Conservation (phyloP, 64 coral and sea anemone species). For the Exaiptasia diaphana region DNA sequence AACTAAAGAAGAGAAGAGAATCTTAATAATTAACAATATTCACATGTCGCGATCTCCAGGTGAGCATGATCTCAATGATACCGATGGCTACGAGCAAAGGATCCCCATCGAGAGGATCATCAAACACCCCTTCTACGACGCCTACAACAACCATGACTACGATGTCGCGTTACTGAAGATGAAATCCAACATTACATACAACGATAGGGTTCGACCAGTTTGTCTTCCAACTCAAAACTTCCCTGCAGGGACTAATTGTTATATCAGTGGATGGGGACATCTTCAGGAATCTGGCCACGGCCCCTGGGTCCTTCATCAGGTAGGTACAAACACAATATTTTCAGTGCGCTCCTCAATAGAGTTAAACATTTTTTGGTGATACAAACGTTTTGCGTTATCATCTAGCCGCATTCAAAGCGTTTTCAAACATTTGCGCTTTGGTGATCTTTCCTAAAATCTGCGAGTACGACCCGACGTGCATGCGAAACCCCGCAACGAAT, state of each 20-base stretch:
- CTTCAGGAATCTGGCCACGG: conserved; percentile 38
- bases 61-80: conserved; percentile 52
- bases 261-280: conserved; percentile 70
- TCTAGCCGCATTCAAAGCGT: no score
- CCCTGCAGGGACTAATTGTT: conserved; percentile 19
- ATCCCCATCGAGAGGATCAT: conserved; percentile 55
- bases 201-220: conserved; percentile 60
- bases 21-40: no score
- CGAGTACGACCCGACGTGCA: no score
- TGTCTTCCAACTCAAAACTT: conserved; percentile 30
- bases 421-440: no score
- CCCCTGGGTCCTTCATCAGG: conserved; percentile 36
- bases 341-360: no score
- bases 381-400: no score
- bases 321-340: no score
- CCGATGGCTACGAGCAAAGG: conserved; percentile 59
- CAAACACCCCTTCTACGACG: conserved; percentile 48
- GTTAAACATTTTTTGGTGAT: no score
- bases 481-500: no score
- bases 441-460: no score
- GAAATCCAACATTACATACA: conserved; percentile 50
- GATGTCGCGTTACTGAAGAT: conserved; percentile 81
- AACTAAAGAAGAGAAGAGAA: no score
- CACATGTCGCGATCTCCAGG: no score
- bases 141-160: conserved; percentile 58